Evolutionary conservation across 2,888 invertebrate genomes (phyloP).

Genomic region (Sylvicola cinctus): DNA sequence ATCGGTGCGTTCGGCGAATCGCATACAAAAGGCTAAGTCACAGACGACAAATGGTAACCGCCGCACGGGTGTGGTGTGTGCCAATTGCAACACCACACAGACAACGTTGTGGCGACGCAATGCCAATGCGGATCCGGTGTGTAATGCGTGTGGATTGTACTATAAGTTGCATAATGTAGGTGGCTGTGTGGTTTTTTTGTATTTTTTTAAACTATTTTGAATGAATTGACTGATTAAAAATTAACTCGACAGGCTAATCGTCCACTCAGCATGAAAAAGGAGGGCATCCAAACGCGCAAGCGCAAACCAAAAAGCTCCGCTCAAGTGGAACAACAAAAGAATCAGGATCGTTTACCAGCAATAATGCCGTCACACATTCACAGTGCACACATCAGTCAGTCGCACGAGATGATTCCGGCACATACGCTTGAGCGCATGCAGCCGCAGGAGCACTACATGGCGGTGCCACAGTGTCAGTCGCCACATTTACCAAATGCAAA

Average conservation of each 20-base stretch:
- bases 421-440: too few species aligned
- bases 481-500: conserved; percentile 30
- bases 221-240: background rate
- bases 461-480: conserved; percentile 24
- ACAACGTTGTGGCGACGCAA: conserved; percentile 75
- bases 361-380: conserved; percentile 8
- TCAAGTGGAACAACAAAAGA: conserved; percentile 1
- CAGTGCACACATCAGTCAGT: conserved; percentile 15
- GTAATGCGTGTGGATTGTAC: conserved; percentile 50
- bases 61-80: conserved; percentile 28
- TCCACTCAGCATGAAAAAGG: conserved; percentile 96
- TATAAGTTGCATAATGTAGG: conserved; percentile 6
- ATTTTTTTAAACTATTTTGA: background rate
- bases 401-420: background rate
- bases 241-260: conserved; percentile 38
- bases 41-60: conserved; percentile 11
- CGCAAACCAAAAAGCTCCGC: conserved; percentile 54
- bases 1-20: conserved; percentile 19
- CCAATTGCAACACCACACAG: conserved; percentile 39
- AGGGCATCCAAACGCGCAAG: conserved; percentile 93
- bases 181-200: background rate
- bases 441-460: too few species aligned
- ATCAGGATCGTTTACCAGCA: background rate
- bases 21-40: conserved; percentile 6
- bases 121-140: conserved; percentile 67